These are phyloP conservation scores for Prunella fulvescens DNA, from an alignment of 2,113 vertebrate genomes.

Conservation along the genomic window DNA sequence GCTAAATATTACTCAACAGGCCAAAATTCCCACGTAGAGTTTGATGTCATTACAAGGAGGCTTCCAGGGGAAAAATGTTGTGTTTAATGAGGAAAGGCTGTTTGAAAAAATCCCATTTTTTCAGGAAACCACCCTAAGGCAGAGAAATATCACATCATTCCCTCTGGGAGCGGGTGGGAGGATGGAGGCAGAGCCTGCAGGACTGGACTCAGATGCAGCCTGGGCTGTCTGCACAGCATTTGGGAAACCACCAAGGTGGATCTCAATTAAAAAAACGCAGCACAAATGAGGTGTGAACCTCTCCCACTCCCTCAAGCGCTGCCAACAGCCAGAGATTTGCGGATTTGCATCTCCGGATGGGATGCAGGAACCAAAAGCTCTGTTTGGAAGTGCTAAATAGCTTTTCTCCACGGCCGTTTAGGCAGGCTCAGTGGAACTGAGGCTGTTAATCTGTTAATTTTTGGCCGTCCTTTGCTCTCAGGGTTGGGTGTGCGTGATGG, in stretches of 20 bases:
- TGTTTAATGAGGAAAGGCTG: background rate
- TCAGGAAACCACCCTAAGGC: accelerated
- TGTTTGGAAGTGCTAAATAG: background rate
- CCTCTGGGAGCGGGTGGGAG: background rate
- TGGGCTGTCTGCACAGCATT: background rate
- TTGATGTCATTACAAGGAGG: background rate
- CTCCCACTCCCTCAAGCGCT: background rate
- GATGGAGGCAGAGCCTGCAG: background rate
- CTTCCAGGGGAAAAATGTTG: background rate
- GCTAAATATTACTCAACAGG: background rate
- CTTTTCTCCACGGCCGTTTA: background rate
- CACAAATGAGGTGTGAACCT: background rate
- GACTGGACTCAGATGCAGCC: background rate
- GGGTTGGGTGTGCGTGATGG: background rate
- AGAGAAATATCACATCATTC: accelerated
- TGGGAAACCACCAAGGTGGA: background rate
- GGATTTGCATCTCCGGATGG: background rate
- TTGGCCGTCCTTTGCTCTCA: background rate
- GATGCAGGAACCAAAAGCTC: background rate
- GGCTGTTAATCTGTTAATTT: background rate
- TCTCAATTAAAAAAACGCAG: background rate
- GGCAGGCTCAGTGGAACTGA: background rate
- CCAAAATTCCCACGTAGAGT: background rate
- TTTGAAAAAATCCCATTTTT: accelerated
- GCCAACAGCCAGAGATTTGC: background rate